Conservation (phyloP, 92 coral and sea anemone species). For the Paramuricea clavata region DNA sequence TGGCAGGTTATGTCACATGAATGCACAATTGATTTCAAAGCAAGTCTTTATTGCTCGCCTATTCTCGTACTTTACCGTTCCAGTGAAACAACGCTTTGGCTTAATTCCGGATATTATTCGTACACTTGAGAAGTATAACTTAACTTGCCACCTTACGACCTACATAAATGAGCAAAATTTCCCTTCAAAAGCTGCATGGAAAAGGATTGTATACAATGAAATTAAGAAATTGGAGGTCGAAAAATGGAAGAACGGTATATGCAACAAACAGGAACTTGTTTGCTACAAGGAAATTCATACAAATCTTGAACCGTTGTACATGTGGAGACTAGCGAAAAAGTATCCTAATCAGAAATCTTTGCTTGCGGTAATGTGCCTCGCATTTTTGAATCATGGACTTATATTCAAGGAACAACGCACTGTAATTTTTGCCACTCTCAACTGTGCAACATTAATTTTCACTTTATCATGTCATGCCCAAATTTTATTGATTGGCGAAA, state of each 20-base stretch:
- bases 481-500: too few relatives aligned
- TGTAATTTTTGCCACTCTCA: background rate
- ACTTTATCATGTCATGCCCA: too few relatives aligned
- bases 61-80: background rate
- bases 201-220: background rate
- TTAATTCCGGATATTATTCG: background rate
- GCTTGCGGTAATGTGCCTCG: background rate
- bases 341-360: background rate
- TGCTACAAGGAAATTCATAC: background rate
- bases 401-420: background rate
- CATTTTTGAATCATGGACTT: background rate
- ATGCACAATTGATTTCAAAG: too few relatives aligned
- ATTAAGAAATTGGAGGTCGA: background rate
- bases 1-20: background rate
- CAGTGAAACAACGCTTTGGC: background rate
- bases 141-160: background rate
- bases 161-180: background rate
- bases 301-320: background rate
- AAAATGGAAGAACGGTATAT: background rate
- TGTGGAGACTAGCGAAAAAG: constrained; percentile 13
- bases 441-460: too few relatives aligned
- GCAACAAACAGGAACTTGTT: background rate
- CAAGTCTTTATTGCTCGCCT: background rate
- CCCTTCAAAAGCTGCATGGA: background rate
- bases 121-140: background rate